Evolutionary conservation across 53 echinoderm and acorn worm species (phyloP).

Genomic region (Apostichopus leukothele): DNA sequence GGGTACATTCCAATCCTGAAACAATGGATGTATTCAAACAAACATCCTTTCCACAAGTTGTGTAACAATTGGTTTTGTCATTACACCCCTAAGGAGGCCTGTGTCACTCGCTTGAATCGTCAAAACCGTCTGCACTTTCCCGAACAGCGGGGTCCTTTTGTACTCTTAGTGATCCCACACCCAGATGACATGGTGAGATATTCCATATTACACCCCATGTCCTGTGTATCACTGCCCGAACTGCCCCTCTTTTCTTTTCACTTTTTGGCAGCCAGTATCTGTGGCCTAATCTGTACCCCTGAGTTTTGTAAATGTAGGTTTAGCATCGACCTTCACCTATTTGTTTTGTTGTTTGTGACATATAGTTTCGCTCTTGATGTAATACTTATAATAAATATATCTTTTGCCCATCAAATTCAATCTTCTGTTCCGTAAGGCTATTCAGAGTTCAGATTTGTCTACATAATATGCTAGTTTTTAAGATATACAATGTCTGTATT

Average conservation of each 20-base stretch:
- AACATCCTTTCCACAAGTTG: not conserved
- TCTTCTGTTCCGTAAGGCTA: too few species aligned
- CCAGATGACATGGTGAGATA: not conserved
- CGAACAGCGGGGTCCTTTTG: not conserved
- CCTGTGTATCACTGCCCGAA: not conserved
- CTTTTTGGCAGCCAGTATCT: too few species aligned
- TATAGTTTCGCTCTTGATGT: too few species aligned
- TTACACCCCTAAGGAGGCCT: not conserved
- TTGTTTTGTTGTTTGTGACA: too few species aligned
- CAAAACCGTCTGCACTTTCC: not conserved
- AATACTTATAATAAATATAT: too few species aligned
- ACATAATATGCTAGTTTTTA: too few species aligned
- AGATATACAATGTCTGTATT: too few species aligned
- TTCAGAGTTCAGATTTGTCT: too few species aligned
- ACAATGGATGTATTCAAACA: not conserved
- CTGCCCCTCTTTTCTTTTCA: not conserved
- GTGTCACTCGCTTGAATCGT: not conserved
- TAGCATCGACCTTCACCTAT: too few species aligned
- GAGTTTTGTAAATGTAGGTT: too few species aligned
- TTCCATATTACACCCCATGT: not conserved
- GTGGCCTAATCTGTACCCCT: too few species aligned
- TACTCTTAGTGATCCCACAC: not conserved
- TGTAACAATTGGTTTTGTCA: not conserved
- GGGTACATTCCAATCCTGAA: conserved; percentile 1
- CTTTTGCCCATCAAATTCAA: too few species aligned